A percentile compares a stretch with the other conserved stretches of the same genome.
Evolutionary conservation across 2,113 vertebrate genomes (phyloP).

Genomic region (Lagopus muta): DNA sequence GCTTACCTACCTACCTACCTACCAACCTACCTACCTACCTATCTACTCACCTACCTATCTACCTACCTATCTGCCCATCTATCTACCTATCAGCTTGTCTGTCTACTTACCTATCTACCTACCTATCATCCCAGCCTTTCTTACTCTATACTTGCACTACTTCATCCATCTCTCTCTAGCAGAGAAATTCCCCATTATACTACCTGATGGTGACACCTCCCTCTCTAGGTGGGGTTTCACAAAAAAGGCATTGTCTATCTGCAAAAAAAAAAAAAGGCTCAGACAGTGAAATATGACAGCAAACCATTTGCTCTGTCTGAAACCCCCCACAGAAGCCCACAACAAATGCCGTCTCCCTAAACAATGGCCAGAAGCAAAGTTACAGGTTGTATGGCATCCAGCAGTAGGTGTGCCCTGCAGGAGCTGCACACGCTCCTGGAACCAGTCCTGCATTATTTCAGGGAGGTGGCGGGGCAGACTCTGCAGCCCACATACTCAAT

Average conservation of each 20-base stretch:
- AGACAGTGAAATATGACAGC: constrained; percentile 7
- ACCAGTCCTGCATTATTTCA: constrained; percentile 53
- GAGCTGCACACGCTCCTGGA: not conserved
- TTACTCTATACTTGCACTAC: not conserved
- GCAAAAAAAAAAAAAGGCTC: not conserved
- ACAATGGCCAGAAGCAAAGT: not conserved
- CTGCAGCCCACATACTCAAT: constrained; percentile 14
- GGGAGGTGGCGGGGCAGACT: constrained; percentile 29
- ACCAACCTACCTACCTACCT: not conserved
- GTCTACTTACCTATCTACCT: too few species aligned
- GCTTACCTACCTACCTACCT: not conserved
- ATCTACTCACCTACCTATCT: not conserved
- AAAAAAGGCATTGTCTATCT: not conserved
- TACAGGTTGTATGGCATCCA: not conserved
- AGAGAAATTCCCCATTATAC: not conserved
- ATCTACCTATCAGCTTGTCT: not conserved
- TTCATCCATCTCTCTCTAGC: not conserved
- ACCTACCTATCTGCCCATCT: not conserved
- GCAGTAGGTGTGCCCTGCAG: not conserved
- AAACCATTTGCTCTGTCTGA: not conserved
- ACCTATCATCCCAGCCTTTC: not conserved
- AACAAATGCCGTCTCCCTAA: not conserved
- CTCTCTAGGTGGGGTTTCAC: not conserved
- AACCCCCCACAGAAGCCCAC: not conserved
- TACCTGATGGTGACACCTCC: not conserved